Evolutionary conservation across 37 sponge, comb jelly and placozoan species (phyloP).

Genomic region (Eunapius fragilis): DNA sequence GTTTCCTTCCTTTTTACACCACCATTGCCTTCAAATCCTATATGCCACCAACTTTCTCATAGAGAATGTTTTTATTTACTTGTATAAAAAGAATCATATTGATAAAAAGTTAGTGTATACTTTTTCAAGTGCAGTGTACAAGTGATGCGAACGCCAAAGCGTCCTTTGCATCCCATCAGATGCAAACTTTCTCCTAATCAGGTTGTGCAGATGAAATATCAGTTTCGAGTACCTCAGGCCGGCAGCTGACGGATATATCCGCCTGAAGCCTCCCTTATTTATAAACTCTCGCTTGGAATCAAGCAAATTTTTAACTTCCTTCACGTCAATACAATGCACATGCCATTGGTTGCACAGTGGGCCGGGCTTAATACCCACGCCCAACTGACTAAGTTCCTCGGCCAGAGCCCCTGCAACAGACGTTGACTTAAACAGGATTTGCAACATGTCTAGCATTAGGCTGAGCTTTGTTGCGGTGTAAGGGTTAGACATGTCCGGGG

Average conservation of each 20-base stretch:
- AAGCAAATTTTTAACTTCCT: slow-evolving; percentile 49
- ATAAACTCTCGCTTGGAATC: slow-evolving; percentile 60
- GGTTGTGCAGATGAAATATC: slow-evolving; percentile 42
- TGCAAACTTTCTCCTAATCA: slow-evolving; percentile 15
- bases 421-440: slow-evolving; percentile 54
- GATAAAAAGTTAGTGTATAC: background rate
- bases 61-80: too few relatives aligned
- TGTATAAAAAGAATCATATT: background rate
- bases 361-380: slow-evolving; percentile 69
- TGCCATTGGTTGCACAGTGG: slow-evolving; percentile 51
- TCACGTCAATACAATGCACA: slow-evolving; percentile 51
- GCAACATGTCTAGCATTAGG: slow-evolving; percentile 73
- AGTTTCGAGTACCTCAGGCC: slow-evolving; percentile 49
- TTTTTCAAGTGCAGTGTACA: slow-evolving; percentile 61
- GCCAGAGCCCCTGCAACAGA: slow-evolving; percentile 21
- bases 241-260: slow-evolving; percentile 68
- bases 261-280: slow-evolving; percentile 52
- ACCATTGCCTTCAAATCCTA: too few relatives aligned
- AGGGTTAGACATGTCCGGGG: slow-evolving; percentile 58
- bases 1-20: too few relatives aligned
- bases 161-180: slow-evolving; percentile 19
- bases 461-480: slow-evolving; percentile 87
- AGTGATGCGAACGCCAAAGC: slow-evolving; percentile 57
- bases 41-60: too few relatives aligned
- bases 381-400: slow-evolving; percentile 11